Percentiles rank a stretch among this genome's conserved stretches.
phyloP scores from a whole-genome alignment of 1,140 invertebrate genomes.

The Pseudomyrmex dendroicus region DNA sequence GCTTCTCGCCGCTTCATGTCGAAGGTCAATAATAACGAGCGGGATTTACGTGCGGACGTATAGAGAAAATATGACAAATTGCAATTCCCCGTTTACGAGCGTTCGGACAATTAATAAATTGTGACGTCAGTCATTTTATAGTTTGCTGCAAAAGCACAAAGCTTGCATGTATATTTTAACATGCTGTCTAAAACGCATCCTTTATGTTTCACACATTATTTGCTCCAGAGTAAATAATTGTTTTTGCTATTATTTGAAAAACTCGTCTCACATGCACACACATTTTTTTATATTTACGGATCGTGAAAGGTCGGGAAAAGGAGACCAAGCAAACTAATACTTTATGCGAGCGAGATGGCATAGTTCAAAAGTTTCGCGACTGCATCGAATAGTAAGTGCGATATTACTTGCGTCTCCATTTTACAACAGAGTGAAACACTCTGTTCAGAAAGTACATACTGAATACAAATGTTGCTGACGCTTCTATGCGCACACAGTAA shows the following conservation, averaged over 20 bases:
- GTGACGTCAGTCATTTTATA: too few species aligned
- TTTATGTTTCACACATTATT: too few species aligned
- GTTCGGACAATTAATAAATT: neutral
- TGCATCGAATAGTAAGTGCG: constrained; percentile 51
- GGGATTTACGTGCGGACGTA: constrained; percentile 56
- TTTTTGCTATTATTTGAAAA: neutral
- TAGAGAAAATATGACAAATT: constrained; percentile 62
- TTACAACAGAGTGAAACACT: constrained; percentile 49
- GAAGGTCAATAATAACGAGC: constrained; percentile 66
- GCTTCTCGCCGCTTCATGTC: constrained; percentile 48
- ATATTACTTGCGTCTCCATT: constrained; percentile 52
- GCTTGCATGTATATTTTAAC: too few species aligned
- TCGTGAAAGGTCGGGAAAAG: neutral
- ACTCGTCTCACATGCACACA: neutral
- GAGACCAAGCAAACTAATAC: constrained; percentile 28
- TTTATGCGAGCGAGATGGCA: constrained; percentile 20
- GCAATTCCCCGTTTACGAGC: constrained; percentile 9
- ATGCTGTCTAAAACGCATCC: too few species aligned
- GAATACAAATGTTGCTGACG: constrained; percentile 43
- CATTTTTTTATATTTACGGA: constrained; percentile 8
- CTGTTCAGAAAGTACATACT: constrained; percentile 52
- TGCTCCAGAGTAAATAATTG: neutral
- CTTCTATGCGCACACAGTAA: constrained; percentile 4
- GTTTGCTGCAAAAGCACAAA: too few species aligned
- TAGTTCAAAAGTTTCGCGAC: constrained; percentile 54